Percentiles rank a stretch among this genome's conserved stretches.
Evolutionary conservation across 2,888 invertebrate species (phyloP).

Genomic region (Elysia crispata): DNA sequence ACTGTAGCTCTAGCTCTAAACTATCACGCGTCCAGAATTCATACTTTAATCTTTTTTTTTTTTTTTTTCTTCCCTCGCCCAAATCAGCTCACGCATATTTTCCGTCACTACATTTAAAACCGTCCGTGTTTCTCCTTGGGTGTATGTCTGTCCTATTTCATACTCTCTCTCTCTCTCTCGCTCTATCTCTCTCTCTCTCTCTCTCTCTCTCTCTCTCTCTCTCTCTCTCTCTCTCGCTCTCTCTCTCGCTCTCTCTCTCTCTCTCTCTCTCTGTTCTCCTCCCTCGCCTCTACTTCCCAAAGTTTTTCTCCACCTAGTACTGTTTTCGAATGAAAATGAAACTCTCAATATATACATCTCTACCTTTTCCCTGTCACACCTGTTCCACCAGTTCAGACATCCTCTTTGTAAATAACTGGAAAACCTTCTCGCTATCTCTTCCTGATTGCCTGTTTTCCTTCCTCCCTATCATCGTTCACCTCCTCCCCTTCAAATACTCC

Average conservation of each 20-base stretch:
- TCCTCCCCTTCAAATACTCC: not conserved
- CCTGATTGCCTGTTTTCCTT: not conserved
- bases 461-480: not conserved
- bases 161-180: not conserved
- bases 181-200: conserved; percentile 5
- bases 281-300: not conserved
- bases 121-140: no score
- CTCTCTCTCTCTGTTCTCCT: not conserved
- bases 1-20: no score
- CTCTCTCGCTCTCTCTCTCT: not conserved
- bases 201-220: conserved; percentile 7
- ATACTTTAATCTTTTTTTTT: not conserved
- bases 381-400: no score
- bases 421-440: not conserved
- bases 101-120: not conserved
- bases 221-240: not conserved
- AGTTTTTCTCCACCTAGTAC: not conserved
- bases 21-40: no score
- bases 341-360: no score
- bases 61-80: not conserved
- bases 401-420: no score
- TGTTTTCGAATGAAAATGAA: no score
- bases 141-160: not conserved
- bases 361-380: no score
- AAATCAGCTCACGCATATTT: no score